A percentile compares a stretch with the other conserved stretches of the same genome.
Evolutionary conservation across 2,113 vertebrate genomes (phyloP).

Genomic region (Tringa solitaria): DNA sequence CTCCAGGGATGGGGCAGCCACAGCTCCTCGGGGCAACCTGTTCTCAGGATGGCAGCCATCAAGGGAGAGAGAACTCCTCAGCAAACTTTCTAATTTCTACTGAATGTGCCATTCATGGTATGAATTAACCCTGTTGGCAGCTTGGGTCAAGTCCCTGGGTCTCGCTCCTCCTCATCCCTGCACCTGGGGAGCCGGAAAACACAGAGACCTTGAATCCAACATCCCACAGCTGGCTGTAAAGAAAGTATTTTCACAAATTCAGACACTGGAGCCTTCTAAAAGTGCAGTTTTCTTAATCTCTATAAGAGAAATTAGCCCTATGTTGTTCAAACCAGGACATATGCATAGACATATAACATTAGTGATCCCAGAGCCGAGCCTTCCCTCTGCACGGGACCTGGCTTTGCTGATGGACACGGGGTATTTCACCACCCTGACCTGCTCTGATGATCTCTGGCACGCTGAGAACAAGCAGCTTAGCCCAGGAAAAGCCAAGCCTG

Average conservation of each 20-base stretch:
- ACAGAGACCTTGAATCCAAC: neutral
- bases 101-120: neutral
- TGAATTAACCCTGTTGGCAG: neutral
- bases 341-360: too few species aligned
- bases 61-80: neutral
- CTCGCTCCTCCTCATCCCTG: neutral
- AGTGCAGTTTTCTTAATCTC: neutral
- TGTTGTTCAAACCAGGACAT: neutral
- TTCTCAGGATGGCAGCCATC: neutral
- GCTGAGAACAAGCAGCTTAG: neutral
- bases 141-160: neutral
- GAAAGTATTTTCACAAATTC: neutral
- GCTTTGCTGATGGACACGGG: rapidly evolving
- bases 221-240: neutral
- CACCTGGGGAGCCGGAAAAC: neutral
- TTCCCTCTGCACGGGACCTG: rapidly evolving
- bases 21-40: too few species aligned
- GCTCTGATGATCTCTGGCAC: neutral
- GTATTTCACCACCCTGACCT: neutral
- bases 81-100: neutral
- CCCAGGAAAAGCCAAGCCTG: rapidly evolving
- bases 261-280: neutral
- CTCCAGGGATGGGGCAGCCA: too few species aligned
- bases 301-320: neutral
- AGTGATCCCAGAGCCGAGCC: neutral